Evolutionary conservation across 2,797 vertebrate species (phyloP).

Genomic region (Petrocephalus schoutedeni): DNA sequence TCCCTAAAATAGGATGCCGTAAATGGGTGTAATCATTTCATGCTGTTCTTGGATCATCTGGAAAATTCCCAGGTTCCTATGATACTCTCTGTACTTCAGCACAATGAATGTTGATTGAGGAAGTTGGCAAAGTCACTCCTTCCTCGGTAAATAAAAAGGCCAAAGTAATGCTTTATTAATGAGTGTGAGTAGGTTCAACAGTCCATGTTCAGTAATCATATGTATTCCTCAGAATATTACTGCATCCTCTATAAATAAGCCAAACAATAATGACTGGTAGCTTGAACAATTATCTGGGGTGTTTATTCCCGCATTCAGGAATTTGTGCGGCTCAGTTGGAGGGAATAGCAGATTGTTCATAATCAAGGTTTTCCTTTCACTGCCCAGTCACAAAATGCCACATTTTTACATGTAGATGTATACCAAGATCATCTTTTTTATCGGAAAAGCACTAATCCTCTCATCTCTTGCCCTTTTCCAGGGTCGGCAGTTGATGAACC

Average conservation of each 20-base stretch:
- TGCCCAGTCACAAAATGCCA: too few relatives aligned
- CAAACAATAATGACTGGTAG: not conserved
- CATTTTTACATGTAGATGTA: not conserved
- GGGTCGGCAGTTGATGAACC: slow-evolving; percentile 61
- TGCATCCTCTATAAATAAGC: not conserved
- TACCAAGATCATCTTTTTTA: not conserved
- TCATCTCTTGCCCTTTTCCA: slow-evolving; percentile 36
- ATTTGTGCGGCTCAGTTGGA: too few relatives aligned
- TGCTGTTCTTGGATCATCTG: not conserved
- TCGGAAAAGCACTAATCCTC: not conserved
- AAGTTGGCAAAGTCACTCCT: not conserved
- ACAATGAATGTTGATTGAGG: not conserved
- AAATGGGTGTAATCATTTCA: not conserved
- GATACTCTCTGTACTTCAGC: not conserved
- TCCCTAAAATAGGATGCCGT: not conserved
- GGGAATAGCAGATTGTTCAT: too few relatives aligned
- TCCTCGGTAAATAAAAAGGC: not conserved
- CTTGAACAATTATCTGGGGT: not conserved
- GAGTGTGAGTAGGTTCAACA: not conserved
- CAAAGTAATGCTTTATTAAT: not conserved
- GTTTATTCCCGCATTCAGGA: too few relatives aligned
- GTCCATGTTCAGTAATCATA: not conserved
- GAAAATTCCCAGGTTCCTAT: not conserved
- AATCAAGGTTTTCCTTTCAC: too few relatives aligned
- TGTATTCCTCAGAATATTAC: not conserved